A percentile compares a stretch with the other conserved stretches of the same genome.
These are phyloP conservation scores for Echinarachnius parma DNA, from an alignment of 53 echinoderm and acorn worm species.

Conservation along the genomic window DNA sequence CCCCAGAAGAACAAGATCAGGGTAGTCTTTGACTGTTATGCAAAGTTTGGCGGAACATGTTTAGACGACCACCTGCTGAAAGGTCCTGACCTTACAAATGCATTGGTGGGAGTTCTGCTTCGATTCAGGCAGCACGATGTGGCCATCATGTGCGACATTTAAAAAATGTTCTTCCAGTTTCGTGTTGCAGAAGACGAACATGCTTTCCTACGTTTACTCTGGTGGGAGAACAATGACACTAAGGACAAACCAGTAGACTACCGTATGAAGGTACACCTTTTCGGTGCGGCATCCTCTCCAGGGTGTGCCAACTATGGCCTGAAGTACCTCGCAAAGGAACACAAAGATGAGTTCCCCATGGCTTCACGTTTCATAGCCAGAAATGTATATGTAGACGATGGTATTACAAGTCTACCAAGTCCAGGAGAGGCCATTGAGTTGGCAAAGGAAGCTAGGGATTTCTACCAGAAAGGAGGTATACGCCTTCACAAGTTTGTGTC, in stretches of 20 bases:
- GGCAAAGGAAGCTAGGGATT: conserved; percentile 20
- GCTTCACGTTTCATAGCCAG: conserved; percentile 54
- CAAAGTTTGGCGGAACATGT: conserved; percentile 45
- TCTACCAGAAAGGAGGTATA: conserved; percentile 38
- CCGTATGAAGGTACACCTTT: conserved; percentile 53
- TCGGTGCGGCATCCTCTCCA: conserved; percentile 56
- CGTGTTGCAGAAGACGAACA: conserved; percentile 34
- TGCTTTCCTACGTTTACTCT: conserved; percentile 55
- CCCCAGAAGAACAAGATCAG: conserved; percentile 52
- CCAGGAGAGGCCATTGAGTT: conserved; percentile 19
- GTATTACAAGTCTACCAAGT: conserved; percentile 19
- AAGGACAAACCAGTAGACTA: conserved; percentile 29
- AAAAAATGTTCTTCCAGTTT: conserved; percentile 66
- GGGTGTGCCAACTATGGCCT: conserved; percentile 65
- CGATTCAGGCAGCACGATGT: conserved; percentile 41
- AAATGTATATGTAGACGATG: conserved; percentile 76
- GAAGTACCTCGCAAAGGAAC: conserved; percentile 47
- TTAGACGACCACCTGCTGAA: conserved; percentile 45
- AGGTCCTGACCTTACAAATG: conserved; percentile 64
- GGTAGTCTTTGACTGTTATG: conserved; percentile 57
- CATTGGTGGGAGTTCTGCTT: conserved; percentile 53
- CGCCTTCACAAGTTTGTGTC: conserved; percentile 65
- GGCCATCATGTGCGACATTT: conserved; percentile 51
- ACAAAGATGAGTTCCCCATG: conserved; percentile 40
- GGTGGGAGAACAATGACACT: conserved; percentile 50